These are phyloP conservation scores for Chrysogorgia sp. DNA, from an alignment of 92 coral and sea anemone genomes.

Conservation along the genomic window DNA sequence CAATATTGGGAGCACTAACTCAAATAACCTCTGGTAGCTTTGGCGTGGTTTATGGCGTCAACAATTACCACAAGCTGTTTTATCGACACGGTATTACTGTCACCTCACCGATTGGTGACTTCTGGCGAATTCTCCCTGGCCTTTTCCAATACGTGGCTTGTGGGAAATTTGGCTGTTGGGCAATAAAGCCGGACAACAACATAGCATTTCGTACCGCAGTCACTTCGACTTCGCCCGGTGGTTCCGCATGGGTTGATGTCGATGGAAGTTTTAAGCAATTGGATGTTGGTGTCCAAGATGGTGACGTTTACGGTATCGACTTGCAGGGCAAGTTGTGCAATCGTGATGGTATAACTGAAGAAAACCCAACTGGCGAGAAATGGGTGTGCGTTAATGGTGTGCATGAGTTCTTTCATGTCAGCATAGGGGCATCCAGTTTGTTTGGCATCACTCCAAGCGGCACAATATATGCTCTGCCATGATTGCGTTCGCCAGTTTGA, in stretches of 20 bases:
- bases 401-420: not conserved
- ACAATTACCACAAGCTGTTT: no score
- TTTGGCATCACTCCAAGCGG: no score
- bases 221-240: not conserved
- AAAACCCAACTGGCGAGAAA: not conserved
- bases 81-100: no score
- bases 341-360: constrained; percentile 9
- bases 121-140: not conserved
- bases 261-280: not conserved
- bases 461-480: no score
- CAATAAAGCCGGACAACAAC: not conserved
- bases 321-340: not conserved
- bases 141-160: not conserved
- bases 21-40: no score
- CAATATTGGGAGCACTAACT: no score
- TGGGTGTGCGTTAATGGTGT: not conserved
- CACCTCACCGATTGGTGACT: no score
- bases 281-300: not conserved
- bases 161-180: constrained; percentile 23
- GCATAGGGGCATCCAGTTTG: not conserved
- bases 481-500: no score
- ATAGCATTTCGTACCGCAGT: not conserved
- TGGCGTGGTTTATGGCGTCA: no score
- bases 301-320: constrained; percentile 5
- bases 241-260: not conserved